Evolutionary conservation across 2,888 invertebrate genomes (phyloP).

Genomic region (Tholera decimalis): DNA sequence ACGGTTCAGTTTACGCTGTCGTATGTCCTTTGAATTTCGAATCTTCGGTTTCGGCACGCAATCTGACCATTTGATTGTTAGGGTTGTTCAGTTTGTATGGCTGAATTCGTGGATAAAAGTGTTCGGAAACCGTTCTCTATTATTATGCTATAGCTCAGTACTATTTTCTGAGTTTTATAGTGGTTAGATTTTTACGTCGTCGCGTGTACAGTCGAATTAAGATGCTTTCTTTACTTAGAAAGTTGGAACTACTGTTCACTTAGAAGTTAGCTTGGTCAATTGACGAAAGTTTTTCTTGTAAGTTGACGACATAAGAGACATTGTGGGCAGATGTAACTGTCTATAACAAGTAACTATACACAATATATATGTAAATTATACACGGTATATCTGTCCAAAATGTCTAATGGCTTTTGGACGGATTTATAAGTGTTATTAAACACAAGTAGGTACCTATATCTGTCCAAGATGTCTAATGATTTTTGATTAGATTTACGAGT

Average conservation of each 20-base stretch:
- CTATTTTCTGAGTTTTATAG: constrained; percentile 14
- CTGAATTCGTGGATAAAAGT: constrained; percentile 4
- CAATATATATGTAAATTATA: too few species aligned
- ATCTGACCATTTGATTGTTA: constrained; percentile 27
- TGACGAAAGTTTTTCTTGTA: background rate
- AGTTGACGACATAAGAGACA: background rate
- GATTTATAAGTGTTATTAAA: too few species aligned
- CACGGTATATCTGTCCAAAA: too few species aligned
- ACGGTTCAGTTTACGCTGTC: constrained; percentile 25
- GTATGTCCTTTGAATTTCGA: constrained; percentile 41
- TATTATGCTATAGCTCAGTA: constrained; percentile 4
- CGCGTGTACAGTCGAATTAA: background rate
- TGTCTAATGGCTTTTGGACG: too few species aligned
- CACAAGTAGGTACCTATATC: too few species aligned
- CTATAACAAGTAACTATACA: too few species aligned
- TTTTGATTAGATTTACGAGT: too few species aligned
- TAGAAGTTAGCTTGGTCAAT: background rate
- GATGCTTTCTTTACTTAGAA: background rate
- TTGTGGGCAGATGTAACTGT: background rate
- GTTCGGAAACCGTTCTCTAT: constrained; percentile 8
- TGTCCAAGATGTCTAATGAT: too few species aligned
- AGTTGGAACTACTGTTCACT: background rate
- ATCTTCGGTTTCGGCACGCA: constrained; percentile 35
- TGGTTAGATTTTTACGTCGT: background rate
- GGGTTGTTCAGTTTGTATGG: constrained; percentile 5